phyloP scores from a whole-genome alignment of 2,888 invertebrate species.

The Ichneumoninae sp. region DNA sequence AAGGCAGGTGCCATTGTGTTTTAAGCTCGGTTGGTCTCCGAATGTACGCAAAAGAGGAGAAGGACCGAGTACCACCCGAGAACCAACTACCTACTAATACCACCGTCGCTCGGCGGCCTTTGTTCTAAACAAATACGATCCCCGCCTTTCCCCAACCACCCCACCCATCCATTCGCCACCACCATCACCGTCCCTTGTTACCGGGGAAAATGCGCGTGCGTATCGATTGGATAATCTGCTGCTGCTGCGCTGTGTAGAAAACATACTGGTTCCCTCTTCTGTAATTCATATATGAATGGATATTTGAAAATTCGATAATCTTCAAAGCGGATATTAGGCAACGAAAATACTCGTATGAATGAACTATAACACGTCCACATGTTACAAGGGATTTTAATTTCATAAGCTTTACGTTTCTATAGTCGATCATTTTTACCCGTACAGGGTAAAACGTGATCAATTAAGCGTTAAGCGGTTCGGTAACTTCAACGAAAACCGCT shows the following conservation, averaged over 20 bases:
- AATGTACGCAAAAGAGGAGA: slow-evolving; percentile 71
- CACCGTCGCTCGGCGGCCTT: slow-evolving; percentile 65
- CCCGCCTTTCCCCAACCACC: slow-evolving; percentile 60
- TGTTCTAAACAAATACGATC: slow-evolving; percentile 72
- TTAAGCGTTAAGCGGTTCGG: neutral
- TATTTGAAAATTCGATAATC: slow-evolving; percentile 39
- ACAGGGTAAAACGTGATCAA: neutral
- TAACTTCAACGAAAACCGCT: neutral
- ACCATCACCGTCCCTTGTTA: slow-evolving; percentile 73
- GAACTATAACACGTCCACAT: neutral
- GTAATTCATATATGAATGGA: slow-evolving; percentile 28
- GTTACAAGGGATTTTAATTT: neutral
- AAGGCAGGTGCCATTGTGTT: slow-evolving; percentile 82
- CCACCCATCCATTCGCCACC: slow-evolving; percentile 63
- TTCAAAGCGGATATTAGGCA: slow-evolving; percentile 2
- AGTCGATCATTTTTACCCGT: neutral
- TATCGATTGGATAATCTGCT: slow-evolving; percentile 76
- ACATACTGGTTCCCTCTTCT: slow-evolving; percentile 11
- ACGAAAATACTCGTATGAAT: neutral
- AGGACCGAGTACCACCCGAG: slow-evolving; percentile 75
- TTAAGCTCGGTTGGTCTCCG: slow-evolving; percentile 77
- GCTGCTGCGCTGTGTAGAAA: slow-evolving; percentile 1
- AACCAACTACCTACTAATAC: slow-evolving; percentile 75
- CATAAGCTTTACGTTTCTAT: neutral
- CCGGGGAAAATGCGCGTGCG: slow-evolving; percentile 74